Conservation (phyloP, 2,113 vertebrate genomes). For the Apistogramma diplotaenia region DNA sequence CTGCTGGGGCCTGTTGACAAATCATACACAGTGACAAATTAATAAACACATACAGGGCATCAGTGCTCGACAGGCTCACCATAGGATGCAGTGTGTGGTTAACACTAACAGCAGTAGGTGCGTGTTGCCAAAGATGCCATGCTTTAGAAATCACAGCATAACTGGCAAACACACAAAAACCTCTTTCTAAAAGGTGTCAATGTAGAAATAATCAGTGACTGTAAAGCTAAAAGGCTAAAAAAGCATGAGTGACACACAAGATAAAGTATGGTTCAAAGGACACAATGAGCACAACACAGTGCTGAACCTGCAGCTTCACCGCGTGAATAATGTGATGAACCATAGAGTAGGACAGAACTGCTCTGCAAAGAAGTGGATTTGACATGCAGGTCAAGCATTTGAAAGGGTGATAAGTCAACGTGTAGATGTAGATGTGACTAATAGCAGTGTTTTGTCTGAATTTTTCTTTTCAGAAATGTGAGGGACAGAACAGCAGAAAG, state of each 20-base stretch:
- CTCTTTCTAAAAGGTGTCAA: neutral
- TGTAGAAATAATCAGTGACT: neutral
- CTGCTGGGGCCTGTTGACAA: constrained; percentile 39
- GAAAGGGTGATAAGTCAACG: neutral
- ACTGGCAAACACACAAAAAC: neutral
- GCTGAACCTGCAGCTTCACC: too few relatives aligned
- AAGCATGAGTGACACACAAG: neutral
- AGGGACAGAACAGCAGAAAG: neutral
- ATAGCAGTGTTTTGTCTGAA: neutral
- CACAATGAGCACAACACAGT: too few relatives aligned
- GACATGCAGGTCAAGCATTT: neutral
- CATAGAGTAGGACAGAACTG: neutral
- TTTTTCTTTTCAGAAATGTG: neutral
- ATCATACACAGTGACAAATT: constrained; percentile 33
- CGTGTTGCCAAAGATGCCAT: constrained; percentile 19
- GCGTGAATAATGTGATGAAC: neutral
- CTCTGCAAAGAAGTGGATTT: neutral
- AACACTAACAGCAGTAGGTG: constrained; percentile 1
- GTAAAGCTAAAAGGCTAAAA: neutral
- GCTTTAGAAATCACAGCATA: neutral
- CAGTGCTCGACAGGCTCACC: constrained; percentile 38
- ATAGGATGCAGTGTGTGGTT: constrained; percentile 16
- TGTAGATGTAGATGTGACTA: neutral
- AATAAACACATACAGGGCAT: constrained; percentile 55
- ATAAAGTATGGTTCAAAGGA: neutral